A percentile compares a stretch with the other conserved stretches of the same genome.
phyloP scores from a whole-genome alignment of 1,140 invertebrate genomes.

The Solenopsis invicta region DNA sequence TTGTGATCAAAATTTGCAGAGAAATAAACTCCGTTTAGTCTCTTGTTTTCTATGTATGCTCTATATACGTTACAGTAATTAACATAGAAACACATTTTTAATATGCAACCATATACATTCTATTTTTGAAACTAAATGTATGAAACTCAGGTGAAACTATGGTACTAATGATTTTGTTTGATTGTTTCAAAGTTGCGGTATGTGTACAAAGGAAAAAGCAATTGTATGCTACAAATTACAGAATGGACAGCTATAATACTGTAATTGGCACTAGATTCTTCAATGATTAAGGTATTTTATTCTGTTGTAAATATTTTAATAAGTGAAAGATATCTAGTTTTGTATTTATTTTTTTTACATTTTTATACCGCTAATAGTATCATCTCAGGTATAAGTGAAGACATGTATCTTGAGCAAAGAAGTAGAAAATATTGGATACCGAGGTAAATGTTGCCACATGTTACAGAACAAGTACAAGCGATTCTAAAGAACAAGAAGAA shows the following conservation, averaged over 20 bases:
- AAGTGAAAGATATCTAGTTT: neutral
- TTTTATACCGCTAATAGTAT: neutral
- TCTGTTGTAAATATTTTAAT: neutral
- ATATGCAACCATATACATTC: neutral
- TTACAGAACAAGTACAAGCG: neutral
- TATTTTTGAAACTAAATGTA: neutral
- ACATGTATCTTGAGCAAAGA: neutral
- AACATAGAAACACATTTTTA: neutral
- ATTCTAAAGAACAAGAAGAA: neutral
- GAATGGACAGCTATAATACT: neutral
- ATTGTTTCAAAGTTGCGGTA: neutral
- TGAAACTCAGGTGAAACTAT: neutral
- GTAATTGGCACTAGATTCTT: neutral
- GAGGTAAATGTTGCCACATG: neutral
- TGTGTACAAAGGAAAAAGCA: neutral
- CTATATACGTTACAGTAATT: neutral
- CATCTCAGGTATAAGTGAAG: neutral
- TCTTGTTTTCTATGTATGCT: neutral
- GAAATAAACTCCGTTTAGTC: neutral
- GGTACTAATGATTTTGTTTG: neutral
- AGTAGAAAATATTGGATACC: neutral
- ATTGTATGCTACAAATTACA: neutral
- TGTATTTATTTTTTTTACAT: neutral
- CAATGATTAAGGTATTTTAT: constrained; percentile 26
- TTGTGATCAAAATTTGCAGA: neutral